A percentile compares a stretch with the other conserved stretches of the same genome.
Evolutionary conservation across 2,888 invertebrate genomes (phyloP).

Genomic region (Rambutsinella grinnellia): DNA sequence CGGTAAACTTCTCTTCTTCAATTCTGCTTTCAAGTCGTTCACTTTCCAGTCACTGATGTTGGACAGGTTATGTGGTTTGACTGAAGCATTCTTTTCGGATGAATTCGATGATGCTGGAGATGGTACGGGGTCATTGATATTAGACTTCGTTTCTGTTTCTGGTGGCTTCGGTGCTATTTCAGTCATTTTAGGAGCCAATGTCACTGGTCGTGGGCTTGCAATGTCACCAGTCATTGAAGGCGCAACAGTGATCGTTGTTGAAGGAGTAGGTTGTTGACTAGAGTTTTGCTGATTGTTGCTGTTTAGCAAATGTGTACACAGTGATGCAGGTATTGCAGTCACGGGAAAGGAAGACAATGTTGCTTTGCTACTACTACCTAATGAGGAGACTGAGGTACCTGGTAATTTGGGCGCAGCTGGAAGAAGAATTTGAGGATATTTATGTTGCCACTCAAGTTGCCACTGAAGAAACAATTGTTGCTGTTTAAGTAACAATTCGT

Average conservation of each 20-base stretch:
- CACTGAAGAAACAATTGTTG: conserved; percentile 93
- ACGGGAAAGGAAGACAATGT: conserved; percentile 41
- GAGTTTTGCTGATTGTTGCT: conserved; percentile 39
- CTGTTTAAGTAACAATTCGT: conserved; percentile 92
- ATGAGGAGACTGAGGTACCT: background rate
- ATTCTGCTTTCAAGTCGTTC: conserved; percentile 92
- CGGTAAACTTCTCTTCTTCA: conserved; percentile 92
- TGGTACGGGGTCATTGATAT: conserved; percentile 6
- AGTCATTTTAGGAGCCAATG: conserved; percentile 28
- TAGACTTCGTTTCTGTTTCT: background rate
- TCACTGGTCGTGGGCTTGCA: conserved; percentile 37
- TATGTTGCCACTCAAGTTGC: conserved; percentile 86
- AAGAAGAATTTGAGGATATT: conserved; percentile 68
- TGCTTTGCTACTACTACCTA: conserved; percentile 15
- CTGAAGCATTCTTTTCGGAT: conserved; percentile 5
- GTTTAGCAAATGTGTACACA: conserved; percentile 10
- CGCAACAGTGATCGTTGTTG: conserved; percentile 12
- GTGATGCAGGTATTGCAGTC: conserved; percentile 32
- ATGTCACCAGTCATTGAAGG: conserved; percentile 27
- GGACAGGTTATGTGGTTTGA: conserved; percentile 19
- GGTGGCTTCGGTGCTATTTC: conserved; percentile 16
- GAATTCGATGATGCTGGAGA: conserved; percentile 24
- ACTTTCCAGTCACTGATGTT: conserved; percentile 71
- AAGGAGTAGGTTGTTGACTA: conserved; percentile 41
- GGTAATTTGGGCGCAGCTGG: conserved; percentile 39